Conservation (phyloP, 2,113 vertebrate species). For the Gavialis gangeticus region DNA sequence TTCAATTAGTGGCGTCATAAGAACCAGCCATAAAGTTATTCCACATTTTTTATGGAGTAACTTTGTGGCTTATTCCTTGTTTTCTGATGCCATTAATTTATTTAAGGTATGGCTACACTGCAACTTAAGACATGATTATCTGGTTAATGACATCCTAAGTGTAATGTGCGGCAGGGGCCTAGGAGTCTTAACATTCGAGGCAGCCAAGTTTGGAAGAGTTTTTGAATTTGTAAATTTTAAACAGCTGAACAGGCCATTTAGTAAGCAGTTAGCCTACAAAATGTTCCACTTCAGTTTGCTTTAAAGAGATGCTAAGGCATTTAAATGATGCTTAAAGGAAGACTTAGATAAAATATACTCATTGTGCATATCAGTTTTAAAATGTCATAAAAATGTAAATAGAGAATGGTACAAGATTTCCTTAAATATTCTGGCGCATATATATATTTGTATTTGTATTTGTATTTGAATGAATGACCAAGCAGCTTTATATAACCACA, state of each 20-base stretch:
- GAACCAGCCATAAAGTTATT: too few species aligned
- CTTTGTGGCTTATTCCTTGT: too few species aligned
- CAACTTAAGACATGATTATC: too few species aligned
- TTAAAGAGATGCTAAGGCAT: neutral
- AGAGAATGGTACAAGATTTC: too few species aligned
- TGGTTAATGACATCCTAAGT: too few species aligned
- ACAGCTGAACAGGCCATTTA: neutral
- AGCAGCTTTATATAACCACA: slow-evolving; percentile 47
- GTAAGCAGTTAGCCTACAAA: neutral
- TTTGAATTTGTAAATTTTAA: neutral
- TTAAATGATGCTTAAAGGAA: neutral
- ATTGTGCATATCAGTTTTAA: neutral
- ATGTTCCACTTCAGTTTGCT: neutral
- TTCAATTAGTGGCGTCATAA: too few species aligned
- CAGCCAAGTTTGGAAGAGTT: neutral
- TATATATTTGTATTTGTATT: slow-evolving; percentile 19
- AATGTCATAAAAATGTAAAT: neutral
- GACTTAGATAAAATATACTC: neutral
- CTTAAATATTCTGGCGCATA: slow-evolving; percentile 9
- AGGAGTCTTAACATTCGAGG: neutral
- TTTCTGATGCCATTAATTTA: too few species aligned
- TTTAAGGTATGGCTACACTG: too few species aligned
- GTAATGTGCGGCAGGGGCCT: too few species aligned
- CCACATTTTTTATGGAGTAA: too few species aligned
- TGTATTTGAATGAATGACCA: slow-evolving; percentile 41